Percentiles rank a stretch among this genome's conserved stretches.
These are phyloP conservation scores for Carpatolechia fugitivella DNA, from an alignment of 2,888 invertebrate genomes.

Conservation along the genomic window DNA sequence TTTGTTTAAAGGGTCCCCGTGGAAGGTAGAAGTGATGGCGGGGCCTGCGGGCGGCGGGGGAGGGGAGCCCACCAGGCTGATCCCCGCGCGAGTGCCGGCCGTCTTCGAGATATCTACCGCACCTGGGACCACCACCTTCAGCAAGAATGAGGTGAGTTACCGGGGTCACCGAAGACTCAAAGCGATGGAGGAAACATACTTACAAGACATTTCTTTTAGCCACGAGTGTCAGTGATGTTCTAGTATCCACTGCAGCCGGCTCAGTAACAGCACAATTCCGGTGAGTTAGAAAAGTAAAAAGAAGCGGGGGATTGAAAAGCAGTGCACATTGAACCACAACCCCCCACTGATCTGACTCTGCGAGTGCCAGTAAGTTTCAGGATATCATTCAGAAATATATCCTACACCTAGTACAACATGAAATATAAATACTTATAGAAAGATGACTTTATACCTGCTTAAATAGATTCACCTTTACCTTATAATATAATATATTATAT, in stretches of 20 bases:
- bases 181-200: constrained; percentile 90
- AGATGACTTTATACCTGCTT: too few species aligned
- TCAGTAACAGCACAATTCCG: constrained; percentile 56
- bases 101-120: constrained; percentile 92
- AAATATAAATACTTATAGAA: too few species aligned
- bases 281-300: too few species aligned
- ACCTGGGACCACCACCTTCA: constrained; percentile 62
- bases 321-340: too few species aligned
- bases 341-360: too few species aligned
- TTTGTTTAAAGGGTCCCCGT: constrained; percentile 88
- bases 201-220: constrained; percentile 92
- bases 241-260: constrained; percentile 85
- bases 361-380: too few species aligned
- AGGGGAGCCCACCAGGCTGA: constrained; percentile 92
- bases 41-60: constrained; percentile 84
- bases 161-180: neutral
- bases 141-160: constrained; percentile 61
- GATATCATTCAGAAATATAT: too few species aligned
- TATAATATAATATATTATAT: too few species aligned
- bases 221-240: constrained; percentile 92
- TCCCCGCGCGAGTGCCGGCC: constrained; percentile 93
- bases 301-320: too few species aligned
- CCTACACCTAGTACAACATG: neutral
- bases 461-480: too few species aligned
- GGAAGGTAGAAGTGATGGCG: constrained; percentile 95